Percentiles rank a stretch among this genome's conserved stretches.
These are phyloP conservation scores for Anarrhichthys ocellatus DNA, from an alignment of 2,113 vertebrate genomes.

Conservation along the genomic window DNA sequence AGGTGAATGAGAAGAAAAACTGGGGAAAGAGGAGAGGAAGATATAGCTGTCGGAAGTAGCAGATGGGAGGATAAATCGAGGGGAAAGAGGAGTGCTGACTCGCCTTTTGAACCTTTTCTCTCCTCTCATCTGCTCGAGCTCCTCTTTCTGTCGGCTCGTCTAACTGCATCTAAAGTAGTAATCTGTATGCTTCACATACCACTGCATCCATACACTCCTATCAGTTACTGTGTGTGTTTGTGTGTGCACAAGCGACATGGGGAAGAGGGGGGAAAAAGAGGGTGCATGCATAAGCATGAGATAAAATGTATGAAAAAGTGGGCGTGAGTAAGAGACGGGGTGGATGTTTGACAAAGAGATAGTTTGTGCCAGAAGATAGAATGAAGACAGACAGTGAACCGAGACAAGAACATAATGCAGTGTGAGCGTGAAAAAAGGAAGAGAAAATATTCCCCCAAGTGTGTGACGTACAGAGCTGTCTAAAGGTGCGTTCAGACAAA, in stretches of 20 bases:
- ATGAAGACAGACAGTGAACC: neutral
- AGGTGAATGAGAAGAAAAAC: constrained; percentile 7
- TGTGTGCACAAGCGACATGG: neutral
- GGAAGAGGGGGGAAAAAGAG: neutral
- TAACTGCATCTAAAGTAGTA: constrained; percentile 53
- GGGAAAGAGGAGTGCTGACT: constrained; percentile 40
- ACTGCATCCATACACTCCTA: constrained; percentile 12
- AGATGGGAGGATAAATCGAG: constrained; percentile 62
- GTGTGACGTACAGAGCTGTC: neutral
- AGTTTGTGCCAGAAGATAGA: constrained; percentile 12
- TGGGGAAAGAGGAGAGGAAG: neutral
- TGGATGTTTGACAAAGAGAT: neutral
- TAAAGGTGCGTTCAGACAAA: neutral
- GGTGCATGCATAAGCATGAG: neutral
- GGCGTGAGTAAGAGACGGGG: neutral
- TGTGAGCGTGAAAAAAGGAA: neutral
- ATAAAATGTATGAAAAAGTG: constrained; percentile 5
- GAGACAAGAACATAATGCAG: neutral
- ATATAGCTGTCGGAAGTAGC: constrained; percentile 43
- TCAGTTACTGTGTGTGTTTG: constrained; percentile 8
- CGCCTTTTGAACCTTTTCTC: constrained; percentile 48
- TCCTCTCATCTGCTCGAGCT: constrained; percentile 48
- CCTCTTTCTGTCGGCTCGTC: constrained; percentile 29
- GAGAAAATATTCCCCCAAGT: neutral
- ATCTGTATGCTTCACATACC: constrained; percentile 61